Evolutionary conservation across 2,797 vertebrate genomes (phyloP), one percentile per base, ranked within the genome.

Genomic region (Sibirionetta formosa): DNA sequence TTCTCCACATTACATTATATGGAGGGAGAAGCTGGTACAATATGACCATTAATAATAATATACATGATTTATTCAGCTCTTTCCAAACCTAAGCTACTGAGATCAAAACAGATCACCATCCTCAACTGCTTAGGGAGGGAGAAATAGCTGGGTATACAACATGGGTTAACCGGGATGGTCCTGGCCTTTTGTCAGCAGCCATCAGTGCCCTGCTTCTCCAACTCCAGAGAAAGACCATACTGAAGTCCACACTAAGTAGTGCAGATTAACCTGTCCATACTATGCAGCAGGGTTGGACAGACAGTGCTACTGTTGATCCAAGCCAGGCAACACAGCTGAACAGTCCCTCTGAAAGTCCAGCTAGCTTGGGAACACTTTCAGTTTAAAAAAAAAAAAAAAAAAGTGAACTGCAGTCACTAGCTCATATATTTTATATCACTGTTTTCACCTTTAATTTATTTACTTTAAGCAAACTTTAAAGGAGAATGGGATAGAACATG

Each of bases 211-310:
- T 58, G 42, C 29, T 64, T 7, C 58, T 75, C 54, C 54, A 40
- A 0, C 42, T 79, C 38, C 23, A 24, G 24, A 71, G 29, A 66
- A 54, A 68, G 36, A 31, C 33, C 27, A 17, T 3, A 9, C 13
- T 68, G 42, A 71, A 88, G 48, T 20, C 58, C 8, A 16, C 24
- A 27, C 54, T 63, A 24, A 78, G 51, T 88, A 89, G 35, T 14
- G 8, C 2, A 4, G 64, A 50, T 58, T n/a, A 58, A 13, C 10
- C 12, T 11, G n/a, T 73, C 50, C 19, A 33, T 20, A 29, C 7
- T 0, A 0, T 0, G 0, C 56, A 90, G 29, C 35, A 42, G 16
- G 63, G 36, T 51, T 26, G 4, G 7, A 75, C 3, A 56, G 16
- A 19, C 46, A 76, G 27, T 0, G 0, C 7, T 50, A 6, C 6